A percentile compares a stretch with the other conserved stretches of the same genome.
Evolutionary conservation across 2,113 vertebrate genomes (phyloP).

Genomic region (Scomber scombrus): DNA sequence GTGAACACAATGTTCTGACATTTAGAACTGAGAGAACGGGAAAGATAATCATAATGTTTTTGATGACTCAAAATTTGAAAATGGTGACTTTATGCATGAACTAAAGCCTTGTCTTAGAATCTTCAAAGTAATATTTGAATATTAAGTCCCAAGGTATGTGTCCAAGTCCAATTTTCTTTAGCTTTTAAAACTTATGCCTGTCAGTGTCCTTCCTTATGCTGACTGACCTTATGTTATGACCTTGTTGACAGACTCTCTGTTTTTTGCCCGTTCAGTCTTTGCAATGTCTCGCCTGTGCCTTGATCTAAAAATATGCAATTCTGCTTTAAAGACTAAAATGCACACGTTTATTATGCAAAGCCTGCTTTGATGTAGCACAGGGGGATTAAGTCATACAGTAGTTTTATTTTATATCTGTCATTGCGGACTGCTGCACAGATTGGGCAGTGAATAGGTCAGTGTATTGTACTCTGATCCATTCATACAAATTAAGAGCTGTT

Average conservation of each 20-base stretch:
- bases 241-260: conserved; percentile 25
- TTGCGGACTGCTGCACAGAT: not conserved
- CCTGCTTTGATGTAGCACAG: conserved; percentile 8
- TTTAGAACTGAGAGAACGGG: conserved; percentile 61
- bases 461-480: not conserved
- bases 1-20: conserved; percentile 72
- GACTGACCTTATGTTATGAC: conserved; percentile 3
- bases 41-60: conserved; percentile 69
- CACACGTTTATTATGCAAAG: conserved; percentile 40
- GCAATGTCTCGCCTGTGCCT: conserved; percentile 1
- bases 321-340: conserved; percentile 11
- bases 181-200: not conserved
- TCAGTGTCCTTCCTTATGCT: not conserved
- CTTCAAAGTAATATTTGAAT: not conserved
- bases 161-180: not conserved
- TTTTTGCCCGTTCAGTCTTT: not conserved
- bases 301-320: conserved; percentile 38
- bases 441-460: not conserved
- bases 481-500: conserved; percentile 5
- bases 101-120: conserved; percentile 13
- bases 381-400: not conserved
- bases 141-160: not conserved
- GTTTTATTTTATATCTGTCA: conserved; percentile 8
- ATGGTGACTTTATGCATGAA: conserved; percentile 20
- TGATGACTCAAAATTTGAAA: conserved; percentile 55